A percentile compares a stretch with the other conserved stretches of the same genome.
Conservation (phyloP, 2,113 vertebrate species). For the Patagioenas fasciata region DNA sequence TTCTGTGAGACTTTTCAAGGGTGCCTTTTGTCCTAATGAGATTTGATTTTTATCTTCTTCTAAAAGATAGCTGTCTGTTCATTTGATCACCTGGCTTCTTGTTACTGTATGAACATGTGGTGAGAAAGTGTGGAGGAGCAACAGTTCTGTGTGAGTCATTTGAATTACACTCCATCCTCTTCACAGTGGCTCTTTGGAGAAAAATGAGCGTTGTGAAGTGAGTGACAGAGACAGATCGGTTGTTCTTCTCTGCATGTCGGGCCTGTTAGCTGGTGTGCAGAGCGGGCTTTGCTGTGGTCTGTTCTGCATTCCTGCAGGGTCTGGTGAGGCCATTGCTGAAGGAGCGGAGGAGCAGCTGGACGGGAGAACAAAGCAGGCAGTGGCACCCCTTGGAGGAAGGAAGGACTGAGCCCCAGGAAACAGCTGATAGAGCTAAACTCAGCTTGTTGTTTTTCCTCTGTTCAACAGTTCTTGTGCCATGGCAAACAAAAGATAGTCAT, state of each 20-base stretch:
- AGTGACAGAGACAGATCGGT: neutral
- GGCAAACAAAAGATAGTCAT: slow-evolving; percentile 80
- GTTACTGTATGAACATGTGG: neutral
- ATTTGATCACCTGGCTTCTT: neutral
- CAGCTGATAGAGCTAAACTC: slow-evolving; percentile 81
- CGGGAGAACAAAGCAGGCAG: slow-evolving; percentile 79
- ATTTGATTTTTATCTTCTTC: neutral
- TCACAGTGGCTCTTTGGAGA: neutral
- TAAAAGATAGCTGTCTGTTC: neutral
- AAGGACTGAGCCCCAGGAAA: slow-evolving; percentile 77
- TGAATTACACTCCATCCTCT: neutral
- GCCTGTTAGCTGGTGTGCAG: neutral
- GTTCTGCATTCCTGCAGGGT: no score
- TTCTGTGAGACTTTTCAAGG: neutral
- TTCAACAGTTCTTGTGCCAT: slow-evolving; percentile 85
- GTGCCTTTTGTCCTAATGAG: neutral
- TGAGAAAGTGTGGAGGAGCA: neutral
- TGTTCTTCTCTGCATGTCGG: neutral
- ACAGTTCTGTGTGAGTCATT: neutral
- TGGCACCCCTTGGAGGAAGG: slow-evolving; percentile 81
- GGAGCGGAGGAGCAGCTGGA: slow-evolving; percentile 75
- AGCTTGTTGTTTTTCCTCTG: slow-evolving; percentile 76
- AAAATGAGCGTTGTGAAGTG: neutral
- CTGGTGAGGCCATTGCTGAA: slow-evolving; percentile 72
- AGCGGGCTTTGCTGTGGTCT: neutral